A percentile compares a stretch with the other conserved stretches of the same genome.
These are phyloP conservation scores for Oxytorus armatus DNA, from an alignment of 2,888 invertebrate genomes.

Conservation along the genomic window DNA sequence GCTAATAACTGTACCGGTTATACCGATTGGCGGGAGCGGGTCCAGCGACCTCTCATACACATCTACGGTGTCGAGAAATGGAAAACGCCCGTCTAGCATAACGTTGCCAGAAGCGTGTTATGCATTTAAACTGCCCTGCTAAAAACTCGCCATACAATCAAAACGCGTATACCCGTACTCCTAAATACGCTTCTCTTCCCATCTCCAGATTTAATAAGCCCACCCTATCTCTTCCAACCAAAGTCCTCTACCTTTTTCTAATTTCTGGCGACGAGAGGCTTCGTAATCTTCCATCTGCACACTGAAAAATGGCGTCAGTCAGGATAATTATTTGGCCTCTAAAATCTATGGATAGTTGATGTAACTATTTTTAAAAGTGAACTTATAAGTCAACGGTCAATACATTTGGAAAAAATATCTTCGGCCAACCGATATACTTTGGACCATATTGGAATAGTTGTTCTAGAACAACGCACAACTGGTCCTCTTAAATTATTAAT, in stretches of 20 bases:
- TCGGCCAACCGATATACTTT: too few relatives aligned
- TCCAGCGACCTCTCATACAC: constrained; percentile 3
- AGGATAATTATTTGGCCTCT: too few relatives aligned
- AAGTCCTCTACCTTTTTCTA: constrained; percentile 46
- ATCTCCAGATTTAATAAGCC: constrained; percentile 56
- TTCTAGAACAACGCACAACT: too few relatives aligned
- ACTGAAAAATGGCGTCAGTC: too few relatives aligned
- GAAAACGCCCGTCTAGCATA: constrained; percentile 64
- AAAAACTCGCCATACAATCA: constrained; percentile 70
- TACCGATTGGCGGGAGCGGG: constrained; percentile 26
- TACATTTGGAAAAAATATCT: too few relatives aligned
- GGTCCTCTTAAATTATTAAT: too few relatives aligned
- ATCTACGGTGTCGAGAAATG: constrained; percentile 60
- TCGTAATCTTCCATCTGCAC: constrained; percentile 26
- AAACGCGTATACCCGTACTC: constrained; percentile 4
- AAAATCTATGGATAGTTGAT: too few relatives aligned
- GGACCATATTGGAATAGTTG: too few relatives aligned
- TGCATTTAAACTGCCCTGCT: constrained; percentile 80
- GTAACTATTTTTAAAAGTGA: too few relatives aligned
- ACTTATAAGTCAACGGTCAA: too few relatives aligned
- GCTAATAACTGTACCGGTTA: constrained; percentile 20
- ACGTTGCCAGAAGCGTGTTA: constrained; percentile 72
- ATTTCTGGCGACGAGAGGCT: constrained; percentile 42
- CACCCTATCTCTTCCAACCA: background rate
- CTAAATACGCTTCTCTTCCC: constrained; percentile 12